Conservation (phyloP, 1,140 invertebrate genomes). For the Anagrus nilaparvatae region DNA sequence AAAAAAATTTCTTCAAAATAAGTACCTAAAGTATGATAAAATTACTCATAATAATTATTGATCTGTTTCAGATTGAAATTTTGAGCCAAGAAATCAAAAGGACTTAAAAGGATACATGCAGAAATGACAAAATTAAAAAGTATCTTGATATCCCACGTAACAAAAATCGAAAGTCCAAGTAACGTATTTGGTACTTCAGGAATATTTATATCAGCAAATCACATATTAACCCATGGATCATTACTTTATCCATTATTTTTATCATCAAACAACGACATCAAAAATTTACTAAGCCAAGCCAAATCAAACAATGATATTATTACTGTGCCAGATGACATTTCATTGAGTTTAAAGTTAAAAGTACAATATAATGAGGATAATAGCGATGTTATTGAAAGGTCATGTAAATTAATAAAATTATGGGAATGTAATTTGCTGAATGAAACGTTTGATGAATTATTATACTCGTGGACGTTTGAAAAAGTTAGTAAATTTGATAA, state of each 20-base stretch:
- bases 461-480: slow-evolving; percentile 43
- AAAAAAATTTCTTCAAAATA: no score
- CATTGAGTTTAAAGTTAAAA: not conserved
- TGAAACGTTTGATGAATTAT: slow-evolving; percentile 37
- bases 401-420: no score
- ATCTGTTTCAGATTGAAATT: slow-evolving; percentile 8
- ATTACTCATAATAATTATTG: no score
- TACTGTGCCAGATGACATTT: not conserved
- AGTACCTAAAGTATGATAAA: no score
- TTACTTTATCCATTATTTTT: slow-evolving; percentile 31
- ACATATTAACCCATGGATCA: slow-evolving; percentile 45
- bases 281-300: slow-evolving; percentile 6
- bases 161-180: not conserved
- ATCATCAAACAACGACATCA: slow-evolving; percentile 4
- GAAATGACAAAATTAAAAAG: slow-evolving; percentile 16
- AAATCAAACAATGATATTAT: not conserved
- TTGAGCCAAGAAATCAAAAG: not conserved
- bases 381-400: not conserved
- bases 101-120: not conserved
- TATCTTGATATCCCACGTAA: slow-evolving; percentile 22
- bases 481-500: slow-evolving; percentile 34
- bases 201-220: slow-evolving; percentile 40
- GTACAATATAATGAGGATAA: not conserved
- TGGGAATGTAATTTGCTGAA: slow-evolving; percentile 45
- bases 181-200: slow-evolving; percentile 34